phyloP scores from a whole-genome alignment of 2,888 invertebrate genomes.

The Caradrina clavipalpis region DNA sequence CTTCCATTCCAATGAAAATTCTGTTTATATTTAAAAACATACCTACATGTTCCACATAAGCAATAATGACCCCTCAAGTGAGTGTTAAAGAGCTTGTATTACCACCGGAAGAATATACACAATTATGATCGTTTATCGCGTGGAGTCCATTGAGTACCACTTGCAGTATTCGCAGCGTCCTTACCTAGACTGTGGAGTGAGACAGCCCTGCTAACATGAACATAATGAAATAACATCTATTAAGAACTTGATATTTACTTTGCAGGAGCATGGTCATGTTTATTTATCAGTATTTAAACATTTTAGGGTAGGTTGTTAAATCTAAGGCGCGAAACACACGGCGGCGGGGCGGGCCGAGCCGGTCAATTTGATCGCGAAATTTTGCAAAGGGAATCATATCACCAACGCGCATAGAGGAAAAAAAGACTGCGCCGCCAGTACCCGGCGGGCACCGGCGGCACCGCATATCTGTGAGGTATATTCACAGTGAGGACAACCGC shows the following conservation, averaged over 20 bases:
- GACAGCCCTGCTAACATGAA: conserved; percentile 38
- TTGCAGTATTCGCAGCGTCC: not conserved
- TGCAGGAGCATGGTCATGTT: not conserved
- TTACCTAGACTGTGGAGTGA: conserved; percentile 23
- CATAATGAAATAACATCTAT: conserved; percentile 9
- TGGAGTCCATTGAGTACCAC: not conserved
- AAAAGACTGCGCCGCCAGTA: too few species aligned
- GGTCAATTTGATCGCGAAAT: too few species aligned
- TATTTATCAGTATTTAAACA: not conserved
- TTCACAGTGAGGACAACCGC: too few species aligned
- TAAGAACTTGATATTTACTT: conserved; percentile 9
- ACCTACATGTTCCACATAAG: conserved; percentile 25
- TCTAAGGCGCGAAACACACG: too few species aligned
- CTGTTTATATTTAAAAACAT: conserved; percentile 19
- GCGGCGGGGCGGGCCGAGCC: too few species aligned
- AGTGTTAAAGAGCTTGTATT: not conserved
- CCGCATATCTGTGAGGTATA: too few species aligned
- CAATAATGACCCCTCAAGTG: conserved; percentile 19
- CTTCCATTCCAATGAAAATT: conserved; percentile 20
- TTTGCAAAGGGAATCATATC: too few species aligned
- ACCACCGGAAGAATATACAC: conserved; percentile 3
- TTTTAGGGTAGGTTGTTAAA: not conserved
- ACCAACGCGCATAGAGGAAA: too few species aligned
- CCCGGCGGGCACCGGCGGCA: too few species aligned
- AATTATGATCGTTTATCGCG: not conserved